Base-by-base conservation (phyloP, 2,888 invertebrate genomes). In the Arenicola marina region DNA sequence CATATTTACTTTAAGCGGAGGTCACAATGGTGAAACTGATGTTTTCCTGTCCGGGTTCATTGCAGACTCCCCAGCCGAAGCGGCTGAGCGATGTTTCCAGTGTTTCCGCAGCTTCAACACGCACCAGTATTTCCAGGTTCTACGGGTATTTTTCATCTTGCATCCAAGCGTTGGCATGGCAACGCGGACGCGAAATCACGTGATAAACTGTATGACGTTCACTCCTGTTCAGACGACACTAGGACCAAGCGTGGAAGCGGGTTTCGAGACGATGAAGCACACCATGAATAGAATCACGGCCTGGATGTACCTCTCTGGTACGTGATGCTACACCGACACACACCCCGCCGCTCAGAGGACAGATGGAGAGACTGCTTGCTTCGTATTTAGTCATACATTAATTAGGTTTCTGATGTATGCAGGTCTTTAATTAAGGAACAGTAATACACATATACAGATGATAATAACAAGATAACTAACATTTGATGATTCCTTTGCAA, bases 151-250 rank as follows among this genome's bases (percentile, higher is more conserved):
- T 44, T 61, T 45, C 43, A 58, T 58, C 24, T n/a, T 28, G 15
- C 33, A 11, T 18, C 29, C 56, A 7, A 33, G 51, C 33, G 4
- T 34, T 2, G 21, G 4, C 7, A 11, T 11, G 24, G 38, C 7
- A 4, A 38, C 18, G 28, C 15, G 7, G 21, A 29, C 43, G 2
- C 7, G 31, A 43, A 45, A 44, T 45, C 34, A 26, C 28, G 32
- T 61, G 2, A 51, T 65, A 18, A 65, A 65, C 61, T 65, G 62
- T 38, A 63, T 61, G 54, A 65, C 61, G 38, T 61, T 65, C 58
- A 65, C 61, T n/a, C 65, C 65, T 2, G 65, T 65, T 18, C 65
- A 65, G 55, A 32, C 57, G 1, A 56, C 31, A 4, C 58, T 63
- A 1, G 65, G 61, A 2, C 57, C 61, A 21, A 53, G 32, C 24